A percentile compares a stretch with the other conserved stretches of the same genome.
phyloP scores from a whole-genome alignment of 2,113 vertebrate species.

The Rana temporaria region DNA sequence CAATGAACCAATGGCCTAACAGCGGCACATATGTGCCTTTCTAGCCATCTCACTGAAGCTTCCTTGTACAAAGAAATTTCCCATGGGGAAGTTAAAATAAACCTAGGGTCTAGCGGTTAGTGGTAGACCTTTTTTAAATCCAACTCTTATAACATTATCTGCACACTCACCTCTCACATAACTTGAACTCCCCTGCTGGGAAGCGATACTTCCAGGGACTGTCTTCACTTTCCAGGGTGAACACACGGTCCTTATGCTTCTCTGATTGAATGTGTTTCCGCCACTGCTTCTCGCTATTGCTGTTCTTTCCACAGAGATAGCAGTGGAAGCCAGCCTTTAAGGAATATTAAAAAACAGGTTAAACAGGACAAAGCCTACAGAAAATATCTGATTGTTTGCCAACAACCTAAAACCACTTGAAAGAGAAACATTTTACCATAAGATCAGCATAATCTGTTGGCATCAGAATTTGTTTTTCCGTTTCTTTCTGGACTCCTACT shows the following conservation, averaged over 20 bases:
- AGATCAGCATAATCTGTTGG: slow-evolving; percentile 91
- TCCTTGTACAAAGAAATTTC: too few relatives aligned
- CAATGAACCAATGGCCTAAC: too few relatives aligned
- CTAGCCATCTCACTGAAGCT: too few relatives aligned
- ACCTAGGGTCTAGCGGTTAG: too few relatives aligned
- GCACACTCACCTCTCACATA: slow-evolving; percentile 78
- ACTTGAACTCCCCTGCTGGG: slow-evolving; percentile 83
- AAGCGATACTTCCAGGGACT: slow-evolving; percentile 90
- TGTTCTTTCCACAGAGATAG: slow-evolving; percentile 91
- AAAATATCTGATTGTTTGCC: too few relatives aligned
- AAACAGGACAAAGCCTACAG: too few relatives aligned
- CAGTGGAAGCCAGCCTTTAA: slow-evolving; percentile 86
- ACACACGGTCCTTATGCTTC: slow-evolving; percentile 95
- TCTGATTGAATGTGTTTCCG: slow-evolving; percentile 92
- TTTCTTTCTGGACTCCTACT: slow-evolving; percentile 68
- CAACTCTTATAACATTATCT: too few relatives aligned
- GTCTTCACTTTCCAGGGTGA: slow-evolving; percentile 88
- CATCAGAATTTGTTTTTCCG: slow-evolving; percentile 91
- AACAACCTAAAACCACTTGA: background rate
- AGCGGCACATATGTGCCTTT: too few relatives aligned
- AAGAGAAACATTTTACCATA: slow-evolving; percentile 72
- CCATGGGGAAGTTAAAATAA: too few relatives aligned
- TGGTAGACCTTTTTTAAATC: too few relatives aligned
- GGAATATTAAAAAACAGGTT: background rate
- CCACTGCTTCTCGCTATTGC: slow-evolving; percentile 97